Base-by-base conservation (phyloP, 2,113 vertebrate genomes). In the Perccottus glenii region DNA sequence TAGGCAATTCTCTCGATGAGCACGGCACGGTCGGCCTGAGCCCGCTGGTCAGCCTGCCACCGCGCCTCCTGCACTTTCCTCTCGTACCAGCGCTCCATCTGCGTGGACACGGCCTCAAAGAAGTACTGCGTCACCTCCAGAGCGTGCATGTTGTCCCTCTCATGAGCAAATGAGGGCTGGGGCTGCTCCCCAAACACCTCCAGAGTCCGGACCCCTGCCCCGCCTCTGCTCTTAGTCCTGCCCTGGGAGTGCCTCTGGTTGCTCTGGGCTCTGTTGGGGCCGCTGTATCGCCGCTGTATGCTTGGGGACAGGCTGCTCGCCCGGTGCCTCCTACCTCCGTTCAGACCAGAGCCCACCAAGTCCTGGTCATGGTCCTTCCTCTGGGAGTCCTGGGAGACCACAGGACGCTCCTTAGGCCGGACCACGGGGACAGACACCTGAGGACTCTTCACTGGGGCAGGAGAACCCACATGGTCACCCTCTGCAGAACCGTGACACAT, bases 71-170 rank as follows among this genome's bases (percentile, higher is more conserved):
- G 93, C 59, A 98, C 95, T 90, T 98, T 98, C 66, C 95, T 91
- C 45, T 98, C 95, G 0, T 99, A 99, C 97, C 97, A 98, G 85
- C 94, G 96, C 88, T 98, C 97, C 96, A 99, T 96, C 90, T 99
- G 97, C 0, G 93, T 92, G 2, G 97, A 96, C 70, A 98, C 95
- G 0, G 96, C 94, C 91, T 99, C 95, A 0, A 99, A 98, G 84
- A 98, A 98, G 80, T 95, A 95, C 91, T 98, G 97, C 0, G 97
- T 98, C 32, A 98, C 94, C 91, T 98, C 96, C 80, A 97, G 87
- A 0, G 96, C 95, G 33, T 97, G 95, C 60, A 94, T 90, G 56
- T 92, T 91, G 51, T 94, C 94, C 75, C 78, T 90, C 64, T 87
- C 66, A 0, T 88, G 89, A 4, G 91, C 73, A 12, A 83, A 87